These are phyloP conservation scores for Synanthedon tipuliformis DNA, from an alignment of 2,888 invertebrate genomes.

Conservation along the genomic window DNA sequence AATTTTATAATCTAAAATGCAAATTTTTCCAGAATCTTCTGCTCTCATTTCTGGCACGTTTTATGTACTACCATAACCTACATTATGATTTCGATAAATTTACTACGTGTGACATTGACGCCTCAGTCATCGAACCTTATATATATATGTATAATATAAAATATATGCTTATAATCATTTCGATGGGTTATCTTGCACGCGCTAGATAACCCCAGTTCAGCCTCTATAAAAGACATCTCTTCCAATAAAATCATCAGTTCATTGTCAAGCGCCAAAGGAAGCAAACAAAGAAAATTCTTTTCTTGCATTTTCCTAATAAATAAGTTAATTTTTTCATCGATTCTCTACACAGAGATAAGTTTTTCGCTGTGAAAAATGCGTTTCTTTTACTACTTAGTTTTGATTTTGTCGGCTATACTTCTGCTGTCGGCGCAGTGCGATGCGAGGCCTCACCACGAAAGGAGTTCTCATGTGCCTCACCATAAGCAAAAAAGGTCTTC, in stretches of 20 bases:
- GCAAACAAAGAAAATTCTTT: conserved; percentile 5
- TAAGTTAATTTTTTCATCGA: not conserved
- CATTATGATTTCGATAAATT: conserved; percentile 38
- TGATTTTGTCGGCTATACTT: conserved; percentile 25
- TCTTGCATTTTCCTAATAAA: not conserved
- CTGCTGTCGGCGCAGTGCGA: conserved; percentile 21
- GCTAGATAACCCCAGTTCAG: conserved; percentile 44
- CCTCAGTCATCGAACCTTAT: conserved; percentile 55
- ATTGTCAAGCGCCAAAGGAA: conserved; percentile 29
- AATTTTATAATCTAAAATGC: too few relatives aligned
- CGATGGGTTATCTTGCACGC: conserved; percentile 58
- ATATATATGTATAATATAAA: too few relatives aligned
- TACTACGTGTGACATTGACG: conserved; percentile 62
- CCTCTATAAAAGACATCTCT: conserved; percentile 42
- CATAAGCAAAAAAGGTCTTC: conserved; percentile 31
- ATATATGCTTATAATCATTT: conserved; percentile 25
- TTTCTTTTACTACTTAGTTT: conserved; percentile 30
- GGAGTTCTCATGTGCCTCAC: conserved; percentile 2
- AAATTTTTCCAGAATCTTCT: too few relatives aligned
- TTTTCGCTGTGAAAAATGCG: conserved; percentile 33
- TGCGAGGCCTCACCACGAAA: conserved; percentile 22
- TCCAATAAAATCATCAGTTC: conserved; percentile 38
- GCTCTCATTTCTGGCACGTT: not conserved
- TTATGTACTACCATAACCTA: not conserved
- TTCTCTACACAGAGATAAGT: not conserved